These are phyloP conservation scores for Rhinatrema bivittatum DNA, from an alignment of 2,797 vertebrate species.

Conservation along the genomic window DNA sequence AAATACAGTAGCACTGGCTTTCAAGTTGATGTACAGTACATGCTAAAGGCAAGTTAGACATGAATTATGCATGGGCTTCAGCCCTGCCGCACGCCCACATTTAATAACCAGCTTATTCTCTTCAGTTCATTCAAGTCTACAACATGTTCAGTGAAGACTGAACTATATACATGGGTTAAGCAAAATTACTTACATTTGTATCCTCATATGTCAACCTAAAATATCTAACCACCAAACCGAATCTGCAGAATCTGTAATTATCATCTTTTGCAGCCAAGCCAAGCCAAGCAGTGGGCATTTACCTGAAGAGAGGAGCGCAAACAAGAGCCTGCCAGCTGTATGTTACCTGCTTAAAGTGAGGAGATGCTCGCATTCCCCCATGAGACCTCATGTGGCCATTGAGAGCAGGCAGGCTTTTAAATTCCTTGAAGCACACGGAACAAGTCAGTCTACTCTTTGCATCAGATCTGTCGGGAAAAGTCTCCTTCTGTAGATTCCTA, in stretches of 20 bases:
- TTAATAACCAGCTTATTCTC: too few relatives aligned
- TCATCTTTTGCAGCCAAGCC: conserved; percentile 37
- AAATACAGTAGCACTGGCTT: conserved; percentile 3
- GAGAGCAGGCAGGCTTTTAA: conserved; percentile 86
- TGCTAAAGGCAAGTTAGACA: background rate
- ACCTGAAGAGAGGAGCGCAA: too few relatives aligned
- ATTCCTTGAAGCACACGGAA: conserved; percentile 77
- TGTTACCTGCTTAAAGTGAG: conserved; percentile 65
- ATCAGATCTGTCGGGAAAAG: conserved; percentile 51
- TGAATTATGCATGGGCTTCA: background rate
- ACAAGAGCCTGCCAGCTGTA: too few relatives aligned
- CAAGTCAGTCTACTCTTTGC: conserved; percentile 70
- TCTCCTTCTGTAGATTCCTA: conserved; percentile 49
- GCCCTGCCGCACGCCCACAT: too few relatives aligned
- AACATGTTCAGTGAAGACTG: conserved; percentile 2
- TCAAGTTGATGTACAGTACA: background rate
- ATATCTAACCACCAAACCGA: too few relatives aligned
- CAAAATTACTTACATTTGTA: background rate
- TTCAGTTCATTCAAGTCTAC: too few relatives aligned
- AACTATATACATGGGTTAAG: background rate
- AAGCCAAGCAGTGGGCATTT: too few relatives aligned
- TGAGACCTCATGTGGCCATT: conserved; percentile 91
- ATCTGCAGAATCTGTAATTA: too few relatives aligned
- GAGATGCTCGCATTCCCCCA: conserved; percentile 66
- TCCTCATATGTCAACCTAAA: too few relatives aligned